A percentile compares a stretch with the other conserved stretches of the same genome.
Evolutionary conservation across 2,888 invertebrate genomes (phyloP).

Genomic region (Acronicta psi): DNA sequence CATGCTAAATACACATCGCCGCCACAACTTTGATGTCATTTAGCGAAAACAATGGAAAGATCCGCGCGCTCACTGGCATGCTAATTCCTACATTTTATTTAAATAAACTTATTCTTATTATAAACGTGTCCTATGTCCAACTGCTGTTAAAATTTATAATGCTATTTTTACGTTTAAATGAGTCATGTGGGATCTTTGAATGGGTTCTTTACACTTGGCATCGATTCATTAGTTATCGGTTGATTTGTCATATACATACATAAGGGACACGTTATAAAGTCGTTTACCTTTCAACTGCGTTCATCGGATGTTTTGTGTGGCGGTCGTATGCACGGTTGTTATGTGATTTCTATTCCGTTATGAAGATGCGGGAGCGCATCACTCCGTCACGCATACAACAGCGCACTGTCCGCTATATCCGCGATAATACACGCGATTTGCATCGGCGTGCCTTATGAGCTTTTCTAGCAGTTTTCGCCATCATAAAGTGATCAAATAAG

Average conservation of each 20-base stretch:
- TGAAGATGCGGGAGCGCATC: constrained; percentile 64
- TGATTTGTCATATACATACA: constrained; percentile 56
- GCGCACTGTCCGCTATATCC: constrained; percentile 69
- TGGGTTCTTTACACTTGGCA: constrained; percentile 74
- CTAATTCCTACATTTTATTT: constrained; percentile 84
- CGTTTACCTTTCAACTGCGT: constrained; percentile 71
- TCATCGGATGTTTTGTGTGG: constrained; percentile 45
- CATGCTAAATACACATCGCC: constrained; percentile 82
- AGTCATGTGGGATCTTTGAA: constrained; percentile 80
- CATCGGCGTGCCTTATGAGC: constrained; percentile 81
- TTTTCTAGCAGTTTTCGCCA: constrained; percentile 83
- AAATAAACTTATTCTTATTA: constrained; percentile 87
- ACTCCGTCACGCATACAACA: constrained; percentile 67
- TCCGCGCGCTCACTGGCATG: constrained; percentile 76
- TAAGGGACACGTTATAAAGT: constrained; percentile 70
- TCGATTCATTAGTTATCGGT: constrained; percentile 67
- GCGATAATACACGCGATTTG: constrained; percentile 78
- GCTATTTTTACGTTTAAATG: constrained; percentile 85
- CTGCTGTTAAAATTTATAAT: constrained; percentile 84
- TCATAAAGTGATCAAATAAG: constrained; percentile 88
- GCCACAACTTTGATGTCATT: constrained; percentile 88
- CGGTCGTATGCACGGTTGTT: constrained; percentile 66
- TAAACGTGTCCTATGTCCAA: constrained; percentile 77
- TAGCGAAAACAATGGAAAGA: constrained; percentile 89
- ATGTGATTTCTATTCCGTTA: constrained; percentile 78